Evolutionary conservation across 2,888 invertebrate species (phyloP).

Genomic region (Chrysodeixis includens): DNA sequence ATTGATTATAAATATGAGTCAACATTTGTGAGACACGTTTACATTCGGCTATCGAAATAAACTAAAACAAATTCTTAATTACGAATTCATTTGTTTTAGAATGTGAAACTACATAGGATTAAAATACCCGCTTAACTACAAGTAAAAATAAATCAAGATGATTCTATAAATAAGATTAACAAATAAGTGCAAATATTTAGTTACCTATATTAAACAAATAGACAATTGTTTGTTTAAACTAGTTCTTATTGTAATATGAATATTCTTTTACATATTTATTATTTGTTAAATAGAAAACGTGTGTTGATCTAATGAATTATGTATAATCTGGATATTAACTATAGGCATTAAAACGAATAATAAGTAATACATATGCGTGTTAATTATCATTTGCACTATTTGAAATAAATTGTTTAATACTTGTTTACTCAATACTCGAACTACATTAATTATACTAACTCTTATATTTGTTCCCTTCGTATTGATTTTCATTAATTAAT

Average conservation of each 20-base stretch:
- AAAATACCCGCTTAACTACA: slow-evolving; percentile 9
- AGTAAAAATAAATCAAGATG: neutral
- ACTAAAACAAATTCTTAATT: neutral
- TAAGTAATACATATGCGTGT: neutral
- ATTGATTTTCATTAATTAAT: no score
- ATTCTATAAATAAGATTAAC: slow-evolving; percentile 15
- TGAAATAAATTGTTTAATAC: neutral
- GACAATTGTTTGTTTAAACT: neutral
- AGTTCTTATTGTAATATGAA: slow-evolving; percentile 22
- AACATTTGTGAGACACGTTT: neutral
- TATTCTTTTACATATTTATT: slow-evolving; percentile 19
- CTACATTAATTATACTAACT: neutral
- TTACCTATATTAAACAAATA: slow-evolving; percentile 24
- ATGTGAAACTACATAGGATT: neutral
- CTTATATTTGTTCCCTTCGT: no score
- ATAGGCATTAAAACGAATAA: slow-evolving; percentile 11
- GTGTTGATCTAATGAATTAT: slow-evolving; percentile 27
- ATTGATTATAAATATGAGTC: neutral
- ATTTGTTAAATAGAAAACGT: slow-evolving; percentile 26
- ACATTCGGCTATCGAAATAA: neutral
- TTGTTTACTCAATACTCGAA: neutral
- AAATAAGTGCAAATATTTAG: slow-evolving; percentile 10
- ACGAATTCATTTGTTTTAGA: no score
- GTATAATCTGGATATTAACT: slow-evolving; percentile 19
- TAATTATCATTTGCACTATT: neutral